These are phyloP conservation scores for Synanthedon formicaeformis DNA, from an alignment of 2,888 invertebrate species.

Conservation along the genomic window DNA sequence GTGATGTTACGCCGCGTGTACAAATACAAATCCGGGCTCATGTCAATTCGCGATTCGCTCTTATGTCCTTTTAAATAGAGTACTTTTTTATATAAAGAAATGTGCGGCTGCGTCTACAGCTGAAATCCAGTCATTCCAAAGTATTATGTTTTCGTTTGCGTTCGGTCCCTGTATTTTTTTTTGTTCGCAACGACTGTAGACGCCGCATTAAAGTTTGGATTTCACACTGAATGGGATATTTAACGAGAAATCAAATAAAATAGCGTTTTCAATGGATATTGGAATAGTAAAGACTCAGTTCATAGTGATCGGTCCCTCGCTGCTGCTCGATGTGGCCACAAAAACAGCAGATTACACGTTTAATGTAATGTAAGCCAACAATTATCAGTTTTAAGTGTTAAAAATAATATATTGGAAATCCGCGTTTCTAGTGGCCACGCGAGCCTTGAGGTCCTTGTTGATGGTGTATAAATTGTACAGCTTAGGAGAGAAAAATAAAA, in stretches of 20 bases:
- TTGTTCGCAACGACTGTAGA: constrained; percentile 3
- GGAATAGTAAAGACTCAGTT: constrained; percentile 45
- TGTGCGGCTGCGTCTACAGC: not conserved
- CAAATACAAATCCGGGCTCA: constrained; percentile 35
- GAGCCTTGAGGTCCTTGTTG: constrained; percentile 25
- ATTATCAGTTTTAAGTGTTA: not conserved
- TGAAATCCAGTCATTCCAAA: not conserved
- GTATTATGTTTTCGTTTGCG: not conserved
- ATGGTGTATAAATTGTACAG: constrained; percentile 64
- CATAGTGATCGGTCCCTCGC: constrained; percentile 7
- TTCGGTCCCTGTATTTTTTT: not conserved
- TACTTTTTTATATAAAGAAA: constrained; percentile 1
- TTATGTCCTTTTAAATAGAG: constrained; percentile 3
- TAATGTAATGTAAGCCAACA: not conserved
- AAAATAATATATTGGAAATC: not conserved
- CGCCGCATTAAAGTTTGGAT: not conserved
- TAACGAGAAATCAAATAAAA: not conserved
- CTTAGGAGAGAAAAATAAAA: constrained; percentile 24
- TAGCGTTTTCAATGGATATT: constrained; percentile 11
- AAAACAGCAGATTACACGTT: not conserved
- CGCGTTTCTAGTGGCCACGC: constrained; percentile 13
- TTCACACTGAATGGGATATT: not conserved
- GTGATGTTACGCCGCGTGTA: constrained; percentile 51
- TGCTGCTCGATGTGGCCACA: constrained; percentile 4
- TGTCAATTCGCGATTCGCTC: constrained; percentile 49